These are phyloP conservation scores for Rhinogobio ventralis DNA, from an alignment of 2,797 vertebrate species.

Conservation along the genomic window DNA sequence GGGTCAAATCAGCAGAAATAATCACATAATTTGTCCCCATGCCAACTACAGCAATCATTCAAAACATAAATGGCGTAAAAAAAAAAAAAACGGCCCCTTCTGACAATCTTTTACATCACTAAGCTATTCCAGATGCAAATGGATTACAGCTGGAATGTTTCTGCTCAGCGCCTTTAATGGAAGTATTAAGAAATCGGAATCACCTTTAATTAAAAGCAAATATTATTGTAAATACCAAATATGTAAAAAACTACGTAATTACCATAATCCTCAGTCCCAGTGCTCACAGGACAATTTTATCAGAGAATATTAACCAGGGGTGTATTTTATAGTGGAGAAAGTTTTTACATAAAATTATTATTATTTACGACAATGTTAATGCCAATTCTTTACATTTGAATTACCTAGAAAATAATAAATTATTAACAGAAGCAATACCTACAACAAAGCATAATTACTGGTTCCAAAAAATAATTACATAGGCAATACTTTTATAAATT, in stretches of 20 bases:
- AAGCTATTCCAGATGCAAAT: constrained; percentile 6
- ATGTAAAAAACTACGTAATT: neutral
- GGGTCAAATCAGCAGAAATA: constrained; percentile 44
- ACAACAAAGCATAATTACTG: neutral
- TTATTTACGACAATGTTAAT: neutral
- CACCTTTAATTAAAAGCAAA: constrained; percentile 28
- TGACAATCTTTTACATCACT: constrained; percentile 17
- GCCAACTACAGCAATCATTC: constrained; percentile 49
- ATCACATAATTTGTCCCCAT: constrained; percentile 40
- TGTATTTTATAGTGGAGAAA: neutral
- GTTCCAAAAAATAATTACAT: neutral
- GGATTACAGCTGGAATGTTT: constrained; percentile 34
- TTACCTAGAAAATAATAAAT: neutral
- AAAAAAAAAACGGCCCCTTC: constrained; percentile 8
- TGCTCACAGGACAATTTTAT: neutral
- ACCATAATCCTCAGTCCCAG: neutral
- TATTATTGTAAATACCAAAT: neutral
- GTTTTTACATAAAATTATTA: no score
- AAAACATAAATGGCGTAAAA: constrained; percentile 8
- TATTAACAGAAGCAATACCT: neutral
- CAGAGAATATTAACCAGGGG: neutral
- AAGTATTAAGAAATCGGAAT: neutral
- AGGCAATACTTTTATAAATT: neutral
- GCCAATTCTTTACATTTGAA: neutral
- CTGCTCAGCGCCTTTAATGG: neutral